These are phyloP conservation scores for Schizaphis graminum DNA, from an alignment of 2,888 invertebrate species.

Conservation along the genomic window DNA sequence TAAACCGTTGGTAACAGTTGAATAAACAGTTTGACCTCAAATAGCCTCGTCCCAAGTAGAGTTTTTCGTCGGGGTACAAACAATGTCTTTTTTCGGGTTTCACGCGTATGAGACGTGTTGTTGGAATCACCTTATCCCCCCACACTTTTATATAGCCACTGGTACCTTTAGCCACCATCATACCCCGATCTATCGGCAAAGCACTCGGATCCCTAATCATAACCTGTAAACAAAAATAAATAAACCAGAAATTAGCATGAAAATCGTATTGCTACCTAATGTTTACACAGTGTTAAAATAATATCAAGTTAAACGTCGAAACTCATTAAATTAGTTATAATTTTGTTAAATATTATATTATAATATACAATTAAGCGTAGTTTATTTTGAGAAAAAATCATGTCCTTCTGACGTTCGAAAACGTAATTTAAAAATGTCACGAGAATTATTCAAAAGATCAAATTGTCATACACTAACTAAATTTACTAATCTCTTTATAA, in stretches of 20 bases:
- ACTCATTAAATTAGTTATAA: background rate
- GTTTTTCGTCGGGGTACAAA: constrained; percentile 64
- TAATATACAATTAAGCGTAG: background rate
- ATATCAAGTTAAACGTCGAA: background rate
- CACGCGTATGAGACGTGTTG: constrained; percentile 63
- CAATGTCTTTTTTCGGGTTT: constrained; percentile 61
- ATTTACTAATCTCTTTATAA: background rate
- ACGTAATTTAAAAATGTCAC: background rate
- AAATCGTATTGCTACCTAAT: background rate
- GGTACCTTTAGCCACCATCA: constrained; percentile 68
- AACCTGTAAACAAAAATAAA: constrained; percentile 64
- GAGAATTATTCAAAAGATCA: background rate
- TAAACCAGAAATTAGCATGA: background rate
- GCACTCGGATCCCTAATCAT: constrained; percentile 69
- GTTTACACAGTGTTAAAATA: background rate
- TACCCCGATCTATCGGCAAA: constrained; percentile 69
- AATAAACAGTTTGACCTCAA: constrained; percentile 66
- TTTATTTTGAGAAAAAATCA: background rate
- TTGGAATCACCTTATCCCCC: constrained; percentile 69
- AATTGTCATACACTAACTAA: background rate
- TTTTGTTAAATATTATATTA: background rate
- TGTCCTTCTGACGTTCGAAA: background rate
- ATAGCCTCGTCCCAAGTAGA: constrained; percentile 65
- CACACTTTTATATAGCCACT: constrained; percentile 68
- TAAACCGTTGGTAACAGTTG: constrained; percentile 68